These are phyloP conservation scores for Bombus sylvicola DNA, from an alignment of 1,140 invertebrate genomes.

Conservation along the genomic window DNA sequence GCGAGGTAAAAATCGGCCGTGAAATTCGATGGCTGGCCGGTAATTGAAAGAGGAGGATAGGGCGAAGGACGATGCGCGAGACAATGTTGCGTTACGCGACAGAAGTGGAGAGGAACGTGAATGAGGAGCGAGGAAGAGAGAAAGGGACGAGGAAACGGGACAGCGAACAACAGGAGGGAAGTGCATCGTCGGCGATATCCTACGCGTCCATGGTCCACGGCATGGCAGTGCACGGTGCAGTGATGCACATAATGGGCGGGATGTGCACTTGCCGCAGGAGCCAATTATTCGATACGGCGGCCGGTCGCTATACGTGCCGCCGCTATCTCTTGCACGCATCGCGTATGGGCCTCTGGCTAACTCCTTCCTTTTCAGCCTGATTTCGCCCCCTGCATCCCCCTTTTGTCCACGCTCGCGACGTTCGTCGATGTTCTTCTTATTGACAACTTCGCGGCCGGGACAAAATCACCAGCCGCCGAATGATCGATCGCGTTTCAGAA, in stretches of 20 bases:
- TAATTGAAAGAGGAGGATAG: slow-evolving; percentile 11
- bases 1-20: slow-evolving; percentile 5
- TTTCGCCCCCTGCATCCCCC: slow-evolving; percentile 46
- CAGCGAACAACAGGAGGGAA: slow-evolving; percentile 52
- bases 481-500: slow-evolving; percentile 14
- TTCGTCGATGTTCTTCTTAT: slow-evolving; percentile 12
- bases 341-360: slow-evolving; percentile 70
- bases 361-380: slow-evolving; percentile 59
- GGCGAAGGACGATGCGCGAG: slow-evolving; percentile 23
- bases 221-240: slow-evolving; percentile 72
- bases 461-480: slow-evolving; percentile 19
- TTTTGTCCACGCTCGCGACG: slow-evolving; percentile 10
- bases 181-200: slow-evolving; percentile 64
- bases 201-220: slow-evolving; percentile 52
- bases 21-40: slow-evolving; percentile 20
- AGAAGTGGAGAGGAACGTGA: slow-evolving; percentile 30
- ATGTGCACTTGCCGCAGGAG: slow-evolving; percentile 82
- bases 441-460: slow-evolving; percentile 20
- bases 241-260: slow-evolving; percentile 81
- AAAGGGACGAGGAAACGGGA: neutral
- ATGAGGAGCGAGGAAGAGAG: slow-evolving; percentile 32
- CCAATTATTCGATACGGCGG: slow-evolving; percentile 83
- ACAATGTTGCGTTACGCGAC: slow-evolving; percentile 36
- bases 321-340: slow-evolving; percentile 80
- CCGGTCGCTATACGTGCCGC: slow-evolving; percentile 77